Conservation (phyloP, 1,140 invertebrate genomes). For the Lepidurus packardi region DNA sequence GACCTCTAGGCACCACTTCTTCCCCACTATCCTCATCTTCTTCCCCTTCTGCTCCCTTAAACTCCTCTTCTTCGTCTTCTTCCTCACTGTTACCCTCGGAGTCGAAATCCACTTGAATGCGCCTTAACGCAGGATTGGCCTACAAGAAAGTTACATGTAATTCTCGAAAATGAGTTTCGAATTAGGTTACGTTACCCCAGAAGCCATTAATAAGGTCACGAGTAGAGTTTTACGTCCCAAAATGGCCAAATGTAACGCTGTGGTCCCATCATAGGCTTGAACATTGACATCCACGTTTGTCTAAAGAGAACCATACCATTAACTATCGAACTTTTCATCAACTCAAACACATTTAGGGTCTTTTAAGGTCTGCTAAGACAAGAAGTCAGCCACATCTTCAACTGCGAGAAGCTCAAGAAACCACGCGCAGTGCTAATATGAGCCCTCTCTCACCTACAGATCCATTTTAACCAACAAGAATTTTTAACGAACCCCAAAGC, state of each 20-base stretch:
- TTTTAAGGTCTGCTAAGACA: no score
- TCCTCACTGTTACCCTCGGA: constrained; percentile 16
- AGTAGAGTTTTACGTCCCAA: constrained; percentile 20
- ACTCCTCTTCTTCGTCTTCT: not conserved
- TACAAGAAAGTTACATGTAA: not conserved
- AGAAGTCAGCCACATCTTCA: no score
- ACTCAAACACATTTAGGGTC: not conserved
- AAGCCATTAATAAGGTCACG: constrained; percentile 14
- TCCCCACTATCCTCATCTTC: not conserved
- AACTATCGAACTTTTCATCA: not conserved
- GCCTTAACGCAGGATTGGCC: not conserved
- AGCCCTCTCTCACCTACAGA: no score
- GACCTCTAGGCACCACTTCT: not conserved
- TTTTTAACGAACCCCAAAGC: no score
- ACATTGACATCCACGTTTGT: constrained; percentile 29
- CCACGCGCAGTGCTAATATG: no score
- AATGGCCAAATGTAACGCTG: constrained; percentile 34
- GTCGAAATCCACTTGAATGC: not conserved
- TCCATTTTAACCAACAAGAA: no score
- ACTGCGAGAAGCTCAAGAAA: no score
- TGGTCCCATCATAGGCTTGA: constrained; percentile 35
- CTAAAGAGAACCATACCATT: not conserved
- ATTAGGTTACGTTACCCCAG: constrained; percentile 25
- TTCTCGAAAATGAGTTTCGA: not conserved
- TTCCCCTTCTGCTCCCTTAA: not conserved